Percentiles rank a stretch among this genome's conserved stretches.
Conservation (phyloP, 1,140 invertebrate species). For the Pseudachorutes palmiensis region DNA sequence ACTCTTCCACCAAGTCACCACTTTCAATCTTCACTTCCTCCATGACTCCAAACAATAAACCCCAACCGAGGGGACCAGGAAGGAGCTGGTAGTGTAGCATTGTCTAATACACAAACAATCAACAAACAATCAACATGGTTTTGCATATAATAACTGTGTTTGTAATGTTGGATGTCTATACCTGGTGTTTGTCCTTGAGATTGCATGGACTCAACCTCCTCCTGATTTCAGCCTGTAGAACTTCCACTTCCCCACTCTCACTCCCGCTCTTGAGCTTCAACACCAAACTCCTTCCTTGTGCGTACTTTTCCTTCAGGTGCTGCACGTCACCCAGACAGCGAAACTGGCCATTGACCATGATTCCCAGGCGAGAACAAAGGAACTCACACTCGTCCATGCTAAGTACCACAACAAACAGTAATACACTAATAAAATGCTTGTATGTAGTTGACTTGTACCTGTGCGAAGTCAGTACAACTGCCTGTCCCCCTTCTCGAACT, state of each 20-base stretch:
- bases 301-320: conserved; percentile 52
- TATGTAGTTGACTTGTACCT: conserved; percentile 25
- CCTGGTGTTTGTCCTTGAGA: conserved; percentile 25
- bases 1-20: conserved; percentile 49
- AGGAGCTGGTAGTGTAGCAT: conserved; percentile 51
- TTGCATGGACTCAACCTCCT: conserved; percentile 20
- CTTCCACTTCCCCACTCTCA: conserved; percentile 37
- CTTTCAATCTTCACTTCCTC: conserved; percentile 44
- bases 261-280: conserved; percentile 26
- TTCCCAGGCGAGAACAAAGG: conserved; percentile 46
- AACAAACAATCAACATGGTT: not conserved
- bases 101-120: conserved; percentile 42
- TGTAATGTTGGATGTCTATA: too few relatives aligned
- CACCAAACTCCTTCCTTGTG: conserved; percentile 52
- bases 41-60: conserved; percentile 49
- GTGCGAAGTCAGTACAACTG: conserved; percentile 36
- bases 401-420: conserved; percentile 8
- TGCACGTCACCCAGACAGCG: conserved; percentile 49
- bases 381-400: conserved; percentile 51
- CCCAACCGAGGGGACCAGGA: conserved; percentile 43
- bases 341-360: conserved; percentile 64
- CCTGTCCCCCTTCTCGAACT: conserved; percentile 29
- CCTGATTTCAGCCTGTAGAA: not conserved
- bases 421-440: conserved; percentile 18
- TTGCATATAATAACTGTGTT: too few relatives aligned